phyloP scores from a whole-genome alignment of 2,797 vertebrate species.

The Brachyalestes nurse region DNA sequence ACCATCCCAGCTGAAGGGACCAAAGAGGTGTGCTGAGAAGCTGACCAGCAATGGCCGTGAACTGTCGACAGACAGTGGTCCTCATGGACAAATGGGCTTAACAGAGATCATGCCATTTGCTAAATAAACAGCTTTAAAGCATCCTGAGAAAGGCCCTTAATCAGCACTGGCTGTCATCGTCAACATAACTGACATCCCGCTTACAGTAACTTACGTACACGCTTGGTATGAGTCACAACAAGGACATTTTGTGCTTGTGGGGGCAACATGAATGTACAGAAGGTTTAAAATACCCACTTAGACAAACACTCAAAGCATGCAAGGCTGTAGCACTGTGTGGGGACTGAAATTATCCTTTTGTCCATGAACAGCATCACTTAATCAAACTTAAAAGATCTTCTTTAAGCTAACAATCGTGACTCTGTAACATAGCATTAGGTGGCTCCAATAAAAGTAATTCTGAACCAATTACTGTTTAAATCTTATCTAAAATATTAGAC shows the following conservation, averaged over 20 bases:
- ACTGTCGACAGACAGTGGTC: neutral
- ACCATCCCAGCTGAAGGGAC: neutral
- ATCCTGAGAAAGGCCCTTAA: neutral
- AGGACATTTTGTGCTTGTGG: neutral
- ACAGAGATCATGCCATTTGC: constrained; percentile 5
- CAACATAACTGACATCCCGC: constrained; percentile 1
- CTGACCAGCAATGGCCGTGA: neutral
- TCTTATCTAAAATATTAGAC: too few relatives aligned
- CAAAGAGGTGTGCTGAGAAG: neutral
- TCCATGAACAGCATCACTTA: constrained; percentile 4
- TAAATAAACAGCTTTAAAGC: constrained; percentile 6
- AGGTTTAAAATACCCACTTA: neutral
- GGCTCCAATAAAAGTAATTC: too few relatives aligned
- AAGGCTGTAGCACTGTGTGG: neutral
- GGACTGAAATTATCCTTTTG: neutral
- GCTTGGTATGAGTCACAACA: neutral
- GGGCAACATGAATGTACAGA: neutral
- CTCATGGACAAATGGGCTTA: neutral
- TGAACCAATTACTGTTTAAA: too few relatives aligned
- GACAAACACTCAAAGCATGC: neutral
- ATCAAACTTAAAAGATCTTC: neutral
- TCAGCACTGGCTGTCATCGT: neutral
- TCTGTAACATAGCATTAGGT: too few relatives aligned
- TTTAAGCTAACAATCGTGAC: neutral
- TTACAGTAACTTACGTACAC: neutral